phyloP scores from a whole-genome alignment of 1,140 invertebrate species.

The Pentalonia nigronervosa region DNA sequence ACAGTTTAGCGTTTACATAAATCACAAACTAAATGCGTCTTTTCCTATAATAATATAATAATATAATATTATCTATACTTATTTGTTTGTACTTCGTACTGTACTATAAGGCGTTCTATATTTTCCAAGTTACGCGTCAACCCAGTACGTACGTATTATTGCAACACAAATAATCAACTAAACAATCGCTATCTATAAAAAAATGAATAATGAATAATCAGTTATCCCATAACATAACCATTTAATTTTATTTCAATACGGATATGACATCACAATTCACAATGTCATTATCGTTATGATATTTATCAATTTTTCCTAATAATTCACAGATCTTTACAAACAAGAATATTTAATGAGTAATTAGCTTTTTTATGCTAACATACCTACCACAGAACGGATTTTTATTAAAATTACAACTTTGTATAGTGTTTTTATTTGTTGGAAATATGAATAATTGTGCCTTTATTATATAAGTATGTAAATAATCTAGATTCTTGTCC shows the following conservation, averaged over 20 bases:
- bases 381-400: neutral
- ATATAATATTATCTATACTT: too few species aligned
- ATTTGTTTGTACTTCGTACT: neutral
- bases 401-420: neutral
- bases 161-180: neutral
- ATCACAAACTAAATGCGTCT: neutral
- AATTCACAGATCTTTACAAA: too few species aligned
- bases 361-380: neutral
- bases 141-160: neutral
- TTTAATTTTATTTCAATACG: neutral
- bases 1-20: neutral
- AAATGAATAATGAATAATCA: neutral
- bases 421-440: neutral
- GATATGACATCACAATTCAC: neutral
- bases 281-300: neutral
- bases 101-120: neutral
- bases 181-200: neutral
- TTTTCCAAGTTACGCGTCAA: neutral
- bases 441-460: neutral
- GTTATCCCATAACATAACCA: neutral
- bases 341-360: neutral
- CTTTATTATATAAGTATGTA: neutral
- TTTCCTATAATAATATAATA: too few species aligned
- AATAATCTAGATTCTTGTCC: neutral
- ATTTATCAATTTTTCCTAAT: neutral